A percentile compares a stretch with the other conserved stretches of the same genome.
Evolutionary conservation across 1,140 invertebrate species (phyloP).

Genomic region (Drosophila ohnishii): DNA sequence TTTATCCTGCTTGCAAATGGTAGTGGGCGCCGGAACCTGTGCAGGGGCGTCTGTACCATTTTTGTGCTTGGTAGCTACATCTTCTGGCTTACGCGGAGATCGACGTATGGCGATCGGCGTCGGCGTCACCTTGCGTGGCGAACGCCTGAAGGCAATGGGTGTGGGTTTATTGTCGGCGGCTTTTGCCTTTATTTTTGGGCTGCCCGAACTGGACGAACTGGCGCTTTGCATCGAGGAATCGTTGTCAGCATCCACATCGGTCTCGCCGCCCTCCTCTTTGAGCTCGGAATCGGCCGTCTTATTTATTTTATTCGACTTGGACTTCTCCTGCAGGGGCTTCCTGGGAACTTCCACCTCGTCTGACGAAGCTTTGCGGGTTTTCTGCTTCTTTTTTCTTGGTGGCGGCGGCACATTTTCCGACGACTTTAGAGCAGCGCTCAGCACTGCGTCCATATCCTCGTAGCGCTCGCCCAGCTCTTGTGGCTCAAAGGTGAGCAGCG

Average conservation of each 20-base stretch:
- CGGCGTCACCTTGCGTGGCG: constrained; percentile 51
- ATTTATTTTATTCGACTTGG: constrained; percentile 30
- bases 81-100: constrained; percentile 48
- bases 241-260: constrained; percentile 57
- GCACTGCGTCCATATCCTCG: constrained; percentile 75
- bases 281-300: neutral
- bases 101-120: constrained; percentile 60
- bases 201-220: constrained; percentile 43
- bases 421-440: constrained; percentile 46
- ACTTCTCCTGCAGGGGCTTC: constrained; percentile 54
- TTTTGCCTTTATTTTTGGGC: constrained; percentile 45
- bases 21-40: neutral
- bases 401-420: constrained; percentile 38
- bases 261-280: constrained; percentile 25
- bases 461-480: constrained; percentile 92
- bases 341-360: constrained; percentile 46
- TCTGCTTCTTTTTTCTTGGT: constrained; percentile 43
- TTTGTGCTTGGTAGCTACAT: constrained; percentile 28
- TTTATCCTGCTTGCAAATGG: neutral
- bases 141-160: constrained; percentile 57
- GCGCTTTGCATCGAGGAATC: constrained; percentile 64
- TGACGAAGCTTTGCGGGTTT: constrained; percentile 47
- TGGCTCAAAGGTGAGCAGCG: constrained; percentile 92
- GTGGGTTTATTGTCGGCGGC: constrained; percentile 29
- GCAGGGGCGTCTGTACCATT: neutral